Evolutionary conservation across 2,888 invertebrate species (phyloP).

Genomic region (Eremobia ochroleuca): DNA sequence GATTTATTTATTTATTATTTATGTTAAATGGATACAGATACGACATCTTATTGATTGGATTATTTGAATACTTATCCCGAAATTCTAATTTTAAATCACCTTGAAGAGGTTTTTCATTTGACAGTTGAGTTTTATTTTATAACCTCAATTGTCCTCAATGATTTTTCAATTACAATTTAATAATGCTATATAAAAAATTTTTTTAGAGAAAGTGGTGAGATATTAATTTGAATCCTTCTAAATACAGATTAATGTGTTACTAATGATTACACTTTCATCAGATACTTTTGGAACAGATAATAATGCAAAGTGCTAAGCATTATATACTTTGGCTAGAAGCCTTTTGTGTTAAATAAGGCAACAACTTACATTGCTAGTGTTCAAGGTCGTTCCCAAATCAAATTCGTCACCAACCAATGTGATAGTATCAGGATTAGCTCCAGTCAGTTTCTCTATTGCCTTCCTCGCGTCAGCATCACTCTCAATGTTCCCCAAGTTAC

Average conservation of each 20-base stretch:
- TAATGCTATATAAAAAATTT: neutral
- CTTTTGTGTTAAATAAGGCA: neutral
- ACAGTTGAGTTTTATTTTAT: neutral
- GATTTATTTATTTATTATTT: too few relatives aligned
- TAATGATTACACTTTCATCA: neutral
- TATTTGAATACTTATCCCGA: neutral
- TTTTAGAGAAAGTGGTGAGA: neutral
- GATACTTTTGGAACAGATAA: neutral
- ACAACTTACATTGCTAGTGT: constrained; percentile 84
- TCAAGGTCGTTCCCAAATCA: constrained; percentile 87
- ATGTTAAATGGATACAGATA: too few relatives aligned
- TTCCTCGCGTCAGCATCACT: constrained; percentile 89
- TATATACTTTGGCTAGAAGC: neutral
- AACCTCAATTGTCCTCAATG: neutral
- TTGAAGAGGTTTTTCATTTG: neutral
- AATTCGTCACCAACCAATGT: constrained; percentile 89
- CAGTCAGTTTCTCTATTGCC: constrained; percentile 89
- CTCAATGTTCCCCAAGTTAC: constrained; percentile 88
- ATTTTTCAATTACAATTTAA: neutral
- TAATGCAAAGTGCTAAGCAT: neutral
- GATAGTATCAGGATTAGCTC: constrained; percentile 87
- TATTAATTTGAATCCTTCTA: neutral
- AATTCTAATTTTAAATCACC: neutral
- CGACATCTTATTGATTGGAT: neutral
- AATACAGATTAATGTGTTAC: neutral